Evolutionary conservation across 1,140 invertebrate species (phyloP).

Genomic region (Drosophila gunungcola): DNA sequence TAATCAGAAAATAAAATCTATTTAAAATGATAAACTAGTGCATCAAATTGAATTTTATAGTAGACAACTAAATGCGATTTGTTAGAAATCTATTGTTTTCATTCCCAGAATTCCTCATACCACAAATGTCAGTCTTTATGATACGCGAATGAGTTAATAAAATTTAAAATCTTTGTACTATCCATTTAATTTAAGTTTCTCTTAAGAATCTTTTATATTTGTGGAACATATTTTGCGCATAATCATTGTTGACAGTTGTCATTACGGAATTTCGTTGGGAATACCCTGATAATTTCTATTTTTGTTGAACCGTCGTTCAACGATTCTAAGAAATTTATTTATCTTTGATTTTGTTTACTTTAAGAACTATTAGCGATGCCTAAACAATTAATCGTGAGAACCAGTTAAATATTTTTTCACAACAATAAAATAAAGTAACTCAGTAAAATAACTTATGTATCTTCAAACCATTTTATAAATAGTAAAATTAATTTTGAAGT

Average conservation of each 20-base stretch:
- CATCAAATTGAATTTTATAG: background rate
- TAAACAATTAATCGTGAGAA: background rate
- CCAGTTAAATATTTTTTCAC: background rate
- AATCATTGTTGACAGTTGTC: constrained; percentile 8
- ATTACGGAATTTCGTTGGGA: background rate
- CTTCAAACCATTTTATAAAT: no score
- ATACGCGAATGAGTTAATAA: background rate
- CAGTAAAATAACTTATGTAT: no score
- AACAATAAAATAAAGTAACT: no score
- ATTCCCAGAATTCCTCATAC: constrained; percentile 11
- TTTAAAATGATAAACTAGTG: background rate
- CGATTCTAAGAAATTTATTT: background rate
- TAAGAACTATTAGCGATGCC: no score
- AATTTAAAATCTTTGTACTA: background rate
- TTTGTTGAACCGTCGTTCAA: background rate
- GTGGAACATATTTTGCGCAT: background rate
- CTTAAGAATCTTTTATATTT: background rate
- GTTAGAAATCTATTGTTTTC: background rate
- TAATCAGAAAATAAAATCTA: background rate
- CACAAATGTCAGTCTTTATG: background rate
- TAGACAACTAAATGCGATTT: background rate
- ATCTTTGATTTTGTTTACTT: background rate
- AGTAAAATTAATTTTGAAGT: no score
- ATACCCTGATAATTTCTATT: background rate
- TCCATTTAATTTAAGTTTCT: background rate